These are phyloP conservation scores for Smittia sp. DNA, from an alignment of 2,888 invertebrate genomes.

Conservation along the genomic window DNA sequence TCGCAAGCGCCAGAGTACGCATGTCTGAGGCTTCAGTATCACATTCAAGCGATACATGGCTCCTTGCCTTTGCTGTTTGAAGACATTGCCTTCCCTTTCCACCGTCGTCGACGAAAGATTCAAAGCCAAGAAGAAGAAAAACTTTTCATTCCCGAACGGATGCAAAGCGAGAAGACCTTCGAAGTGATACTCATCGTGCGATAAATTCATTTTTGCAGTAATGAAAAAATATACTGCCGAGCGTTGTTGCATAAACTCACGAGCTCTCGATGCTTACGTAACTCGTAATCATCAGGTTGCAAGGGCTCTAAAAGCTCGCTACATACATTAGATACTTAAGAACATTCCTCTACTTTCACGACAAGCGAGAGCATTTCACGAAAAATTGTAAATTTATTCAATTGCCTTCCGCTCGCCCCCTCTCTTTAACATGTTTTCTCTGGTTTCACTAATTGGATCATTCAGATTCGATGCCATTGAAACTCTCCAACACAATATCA, in stretches of 20 bases:
- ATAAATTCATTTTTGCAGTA: slow-evolving; percentile 30
- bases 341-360: too few species aligned
- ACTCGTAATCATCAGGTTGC: background rate
- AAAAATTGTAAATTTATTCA: background rate
- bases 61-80: background rate
- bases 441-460: slow-evolving; percentile 10
- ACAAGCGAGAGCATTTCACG: too few species aligned
- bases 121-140: slow-evolving; percentile 21
- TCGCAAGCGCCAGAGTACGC: slow-evolving; percentile 20
- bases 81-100: slow-evolving; percentile 2
- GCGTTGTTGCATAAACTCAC: slow-evolving; percentile 1
- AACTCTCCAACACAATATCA: slow-evolving; percentile 14
- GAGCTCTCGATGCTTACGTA: background rate
- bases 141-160: background rate
- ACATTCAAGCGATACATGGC: slow-evolving; percentile 8
- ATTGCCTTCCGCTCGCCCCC: background rate
- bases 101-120: background rate
- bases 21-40: slow-evolving; percentile 24
- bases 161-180: slow-evolving; percentile 1
- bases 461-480: slow-evolving; percentile 14
- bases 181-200: background rate
- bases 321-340: too few species aligned
- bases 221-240: slow-evolving; percentile 22
- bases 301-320: background rate
- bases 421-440: background rate